phyloP scores from a whole-genome alignment of 2,797 vertebrate genomes.

The Vespertilio murinus region DNA sequence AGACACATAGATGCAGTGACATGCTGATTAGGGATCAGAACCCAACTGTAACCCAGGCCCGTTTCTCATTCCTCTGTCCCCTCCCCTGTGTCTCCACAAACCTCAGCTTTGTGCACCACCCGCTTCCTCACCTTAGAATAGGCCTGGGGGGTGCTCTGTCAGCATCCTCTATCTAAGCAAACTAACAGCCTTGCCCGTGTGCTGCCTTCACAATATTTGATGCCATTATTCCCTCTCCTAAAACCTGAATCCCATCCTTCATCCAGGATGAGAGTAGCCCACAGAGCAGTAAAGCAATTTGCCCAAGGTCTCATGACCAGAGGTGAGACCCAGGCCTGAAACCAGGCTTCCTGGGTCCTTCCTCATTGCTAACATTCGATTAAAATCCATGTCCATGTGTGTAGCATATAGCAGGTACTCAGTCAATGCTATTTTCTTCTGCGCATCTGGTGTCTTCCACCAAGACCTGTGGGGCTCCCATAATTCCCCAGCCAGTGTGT shows the following conservation, averaged over 20 bases:
- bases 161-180: not conserved
- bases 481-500: not conserved
- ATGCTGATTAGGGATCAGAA: not conserved
- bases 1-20: not conserved
- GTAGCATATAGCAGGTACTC: not conserved
- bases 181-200: not conserved
- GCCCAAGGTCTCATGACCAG: not conserved
- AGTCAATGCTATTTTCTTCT: not conserved
- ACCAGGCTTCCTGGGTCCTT: not conserved
- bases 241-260: not conserved
- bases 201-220: not conserved
- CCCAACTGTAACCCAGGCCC: not conserved
- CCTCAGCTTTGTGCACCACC: not conserved
- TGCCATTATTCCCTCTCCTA: not conserved
- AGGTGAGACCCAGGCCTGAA: not conserved
- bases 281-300: not conserved
- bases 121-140: not conserved
- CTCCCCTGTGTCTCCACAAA: rapidly evolving
- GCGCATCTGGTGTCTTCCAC: not conserved
- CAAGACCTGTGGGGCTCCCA: not conserved
- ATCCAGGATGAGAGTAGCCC: not conserved
- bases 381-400: not conserved
- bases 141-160: not conserved
- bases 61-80: not conserved
- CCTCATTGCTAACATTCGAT: not conserved